These are phyloP conservation scores for Lordiphosa collinella DNA, from an alignment of 1,140 invertebrate genomes.

Conservation along the genomic window DNA sequence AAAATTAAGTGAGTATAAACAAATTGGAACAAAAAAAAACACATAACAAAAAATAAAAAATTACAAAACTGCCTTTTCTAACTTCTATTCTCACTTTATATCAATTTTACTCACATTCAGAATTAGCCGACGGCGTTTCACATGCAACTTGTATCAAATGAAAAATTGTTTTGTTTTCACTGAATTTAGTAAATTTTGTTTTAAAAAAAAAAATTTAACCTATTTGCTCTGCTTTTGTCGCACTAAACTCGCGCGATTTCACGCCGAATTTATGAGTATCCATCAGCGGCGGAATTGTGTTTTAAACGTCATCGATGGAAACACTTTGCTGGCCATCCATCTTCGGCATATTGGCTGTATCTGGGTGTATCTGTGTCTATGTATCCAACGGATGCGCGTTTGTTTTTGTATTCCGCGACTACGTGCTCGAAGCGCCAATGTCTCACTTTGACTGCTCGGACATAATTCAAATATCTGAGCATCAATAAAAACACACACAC, in stretches of 20 bases:
- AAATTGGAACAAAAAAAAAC: too few species aligned
- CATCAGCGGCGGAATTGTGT: slow-evolving; percentile 47
- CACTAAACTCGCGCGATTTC: slow-evolving; percentile 45
- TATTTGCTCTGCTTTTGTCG: slow-evolving; percentile 6
- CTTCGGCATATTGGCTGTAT: slow-evolving; percentile 24
- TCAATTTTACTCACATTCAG: slow-evolving; percentile 6
- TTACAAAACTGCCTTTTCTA: too few species aligned
- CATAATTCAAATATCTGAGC: slow-evolving; percentile 80
- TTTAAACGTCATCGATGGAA: slow-evolving; percentile 66
- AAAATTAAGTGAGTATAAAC: too few species aligned
- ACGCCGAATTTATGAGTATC: slow-evolving; percentile 51
- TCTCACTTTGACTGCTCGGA: slow-evolving; percentile 79
- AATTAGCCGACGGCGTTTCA: slow-evolving; percentile 2
- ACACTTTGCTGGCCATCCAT: slow-evolving; percentile 67
- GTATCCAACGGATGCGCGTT: slow-evolving; percentile 49
- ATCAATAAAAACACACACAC: slow-evolving; percentile 77
- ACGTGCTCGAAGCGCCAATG: slow-evolving; percentile 80
- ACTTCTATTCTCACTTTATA: too few species aligned
- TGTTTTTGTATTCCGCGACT: slow-evolving; percentile 64
- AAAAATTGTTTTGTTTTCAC: neutral
- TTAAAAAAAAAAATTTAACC: too few species aligned
- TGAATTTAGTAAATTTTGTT: neutral
- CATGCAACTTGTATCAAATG: neutral
- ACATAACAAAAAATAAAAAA: too few species aligned
- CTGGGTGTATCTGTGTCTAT: slow-evolving; percentile 20